These are phyloP conservation scores for Lasioglossum calceatum DNA, from an alignment of 2,888 invertebrate species.

Conservation along the genomic window DNA sequence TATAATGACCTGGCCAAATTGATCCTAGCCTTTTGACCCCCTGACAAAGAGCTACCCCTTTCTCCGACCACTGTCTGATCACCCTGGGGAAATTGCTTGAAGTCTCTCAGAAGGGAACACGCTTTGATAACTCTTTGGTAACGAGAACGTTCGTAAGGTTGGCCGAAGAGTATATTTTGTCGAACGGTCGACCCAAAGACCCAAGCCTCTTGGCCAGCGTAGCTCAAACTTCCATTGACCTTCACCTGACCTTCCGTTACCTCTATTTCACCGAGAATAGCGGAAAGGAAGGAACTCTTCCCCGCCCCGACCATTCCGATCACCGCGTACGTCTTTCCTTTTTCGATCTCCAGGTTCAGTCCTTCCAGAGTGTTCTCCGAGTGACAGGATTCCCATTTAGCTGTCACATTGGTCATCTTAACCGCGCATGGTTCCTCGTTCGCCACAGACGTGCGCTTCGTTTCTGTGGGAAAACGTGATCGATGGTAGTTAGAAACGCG, in stretches of 20 bases:
- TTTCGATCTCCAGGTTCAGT: slow-evolving; percentile 85
- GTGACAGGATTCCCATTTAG: slow-evolving; percentile 86
- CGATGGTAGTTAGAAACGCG: background rate
- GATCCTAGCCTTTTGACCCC: slow-evolving; percentile 91
- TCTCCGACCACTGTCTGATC: slow-evolving; percentile 91
- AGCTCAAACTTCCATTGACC: slow-evolving; percentile 88
- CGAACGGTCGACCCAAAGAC: slow-evolving; percentile 91
- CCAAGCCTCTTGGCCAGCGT: slow-evolving; percentile 95
- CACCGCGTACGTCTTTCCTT: slow-evolving; percentile 88
- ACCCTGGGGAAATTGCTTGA: slow-evolving; percentile 88
- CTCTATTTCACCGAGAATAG: slow-evolving; percentile 90
- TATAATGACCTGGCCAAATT: slow-evolving; percentile 92
- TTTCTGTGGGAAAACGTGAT: slow-evolving; percentile 31
- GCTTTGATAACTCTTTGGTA: slow-evolving; percentile 85
- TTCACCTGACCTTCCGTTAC: slow-evolving; percentile 87
- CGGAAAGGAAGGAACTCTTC: slow-evolving; percentile 89
- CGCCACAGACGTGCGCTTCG: background rate
- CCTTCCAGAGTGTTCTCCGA: slow-evolving; percentile 85
- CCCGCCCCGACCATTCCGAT: slow-evolving; percentile 92
- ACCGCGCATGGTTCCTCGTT: slow-evolving; percentile 66
- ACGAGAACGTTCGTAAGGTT: slow-evolving; percentile 87
- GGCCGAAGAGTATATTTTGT: slow-evolving; percentile 95
- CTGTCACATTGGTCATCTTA: slow-evolving; percentile 79
- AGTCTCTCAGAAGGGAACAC: slow-evolving; percentile 84
- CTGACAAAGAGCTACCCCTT: slow-evolving; percentile 89